phyloP scores from a whole-genome alignment of 2,113 vertebrate species.

The Tachysurus vachellii region DNA sequence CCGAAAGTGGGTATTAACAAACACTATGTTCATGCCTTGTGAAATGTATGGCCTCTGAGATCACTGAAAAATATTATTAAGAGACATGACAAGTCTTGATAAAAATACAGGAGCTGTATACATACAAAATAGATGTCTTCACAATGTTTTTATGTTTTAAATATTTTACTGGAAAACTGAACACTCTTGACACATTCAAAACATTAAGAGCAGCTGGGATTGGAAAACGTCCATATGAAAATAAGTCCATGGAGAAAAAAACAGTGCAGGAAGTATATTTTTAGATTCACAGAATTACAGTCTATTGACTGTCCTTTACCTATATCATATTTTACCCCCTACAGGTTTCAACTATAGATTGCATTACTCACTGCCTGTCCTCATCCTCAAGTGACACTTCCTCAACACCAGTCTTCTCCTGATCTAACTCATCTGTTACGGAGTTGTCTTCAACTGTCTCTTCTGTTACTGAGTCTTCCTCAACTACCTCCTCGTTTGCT shows the following conservation, averaged over 20 bases:
- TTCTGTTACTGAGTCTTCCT: background rate
- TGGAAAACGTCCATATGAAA: constrained; percentile 21
- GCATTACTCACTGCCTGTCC: background rate
- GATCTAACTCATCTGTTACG: constrained; percentile 33
- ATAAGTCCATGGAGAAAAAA: constrained; percentile 29
- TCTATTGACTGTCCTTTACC: constrained; percentile 43
- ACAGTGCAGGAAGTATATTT: constrained; percentile 71
- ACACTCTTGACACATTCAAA: constrained; percentile 56
- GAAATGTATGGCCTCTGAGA: background rate
- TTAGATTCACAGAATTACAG: constrained; percentile 63
- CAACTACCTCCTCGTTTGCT: background rate
- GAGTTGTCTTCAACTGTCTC: background rate
- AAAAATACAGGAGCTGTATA: background rate
- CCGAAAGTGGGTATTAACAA: too few relatives aligned
- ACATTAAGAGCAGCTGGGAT: constrained; percentile 47
- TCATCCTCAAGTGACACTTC: background rate
- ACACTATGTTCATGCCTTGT: background rate
- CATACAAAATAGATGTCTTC: constrained; percentile 11
- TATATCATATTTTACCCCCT: constrained; percentile 11
- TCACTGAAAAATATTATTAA: background rate
- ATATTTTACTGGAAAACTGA: constrained; percentile 51
- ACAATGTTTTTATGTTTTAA: constrained; percentile 33
- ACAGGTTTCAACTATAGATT: background rate
- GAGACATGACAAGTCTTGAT: background rate
- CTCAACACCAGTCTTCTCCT: background rate